Base-by-base conservation (phyloP, 2,888 invertebrate species). In the Synergus itoensis region DNA sequence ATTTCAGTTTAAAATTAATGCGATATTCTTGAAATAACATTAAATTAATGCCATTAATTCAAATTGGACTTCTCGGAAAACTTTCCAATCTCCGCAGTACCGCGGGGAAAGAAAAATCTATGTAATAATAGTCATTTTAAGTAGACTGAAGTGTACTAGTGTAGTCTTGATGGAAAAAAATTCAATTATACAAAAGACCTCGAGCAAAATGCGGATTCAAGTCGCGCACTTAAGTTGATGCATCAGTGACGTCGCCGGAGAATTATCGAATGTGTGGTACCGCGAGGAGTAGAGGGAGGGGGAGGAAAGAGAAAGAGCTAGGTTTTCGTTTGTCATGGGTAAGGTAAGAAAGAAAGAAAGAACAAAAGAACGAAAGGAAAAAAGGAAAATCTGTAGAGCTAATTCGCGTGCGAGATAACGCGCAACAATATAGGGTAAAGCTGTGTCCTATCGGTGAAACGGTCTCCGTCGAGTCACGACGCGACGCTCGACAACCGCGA, bases 381-480 rank as follows among this genome's bases (percentile, higher is more conserved):
- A 85, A 87, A 86, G 86, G 84, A 87, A 91, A 89, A 91, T 90
- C 90, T 88, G 89, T 89, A 85, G 89, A 86, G 89, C 91, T 91
- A 92, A 92, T 92, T 92, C 90, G 92, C 92, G 91, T 92, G 92
- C 87, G 85, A 91, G 91, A 91, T 91, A 91, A 90, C 88, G 88
- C 86, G 81, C n/a, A n/a, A 77, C 79, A n/a, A n/a, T n/a, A n/a
- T 84, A 77, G 82, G 81, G 83, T 77, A 83, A 84, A 81, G 84
- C 80, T 82, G 84, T 80, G 83, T 79, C 84, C 82, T 88, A 87
- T 87, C 86, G 89, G 81, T 87, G 87, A 87, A 89, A 85, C 86
- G 88, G 88, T 89, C 89, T 88, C 85, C 86, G 88, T 80, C 90
- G 87, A 89, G 90, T 90, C 90, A 90, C 89, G 89, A 85, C 79